Conservation (phyloP, 92 coral and sea anemone genomes). For the Diadumene lineata region DNA sequence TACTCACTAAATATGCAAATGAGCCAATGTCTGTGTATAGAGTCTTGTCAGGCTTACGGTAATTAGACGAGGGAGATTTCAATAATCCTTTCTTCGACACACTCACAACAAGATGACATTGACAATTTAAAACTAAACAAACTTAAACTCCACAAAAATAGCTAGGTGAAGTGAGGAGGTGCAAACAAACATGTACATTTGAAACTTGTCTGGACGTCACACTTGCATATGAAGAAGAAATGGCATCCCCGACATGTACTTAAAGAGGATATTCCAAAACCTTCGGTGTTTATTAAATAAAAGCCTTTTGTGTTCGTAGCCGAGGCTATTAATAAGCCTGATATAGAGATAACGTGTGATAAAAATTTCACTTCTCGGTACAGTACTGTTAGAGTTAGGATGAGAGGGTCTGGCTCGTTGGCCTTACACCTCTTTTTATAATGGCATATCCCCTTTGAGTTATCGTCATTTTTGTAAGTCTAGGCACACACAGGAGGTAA, state of each 20-base stretch:
- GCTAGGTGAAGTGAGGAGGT: not conserved
- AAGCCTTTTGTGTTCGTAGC: conserved; percentile 6
- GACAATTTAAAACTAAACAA: not conserved
- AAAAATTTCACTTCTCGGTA: not conserved
- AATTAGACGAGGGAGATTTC: not conserved
- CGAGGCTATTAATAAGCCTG: conserved; percentile 1
- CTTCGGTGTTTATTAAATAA: not conserved
- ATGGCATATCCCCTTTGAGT: not conserved
- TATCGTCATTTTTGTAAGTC: not conserved
- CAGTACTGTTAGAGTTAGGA: not conserved
- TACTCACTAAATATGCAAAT: conserved; percentile 29
- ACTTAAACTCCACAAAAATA: not conserved
- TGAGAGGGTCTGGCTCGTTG: not conserved
- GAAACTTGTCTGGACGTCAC: not conserved
- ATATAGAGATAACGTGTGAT: not conserved
- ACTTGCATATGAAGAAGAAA: not conserved
- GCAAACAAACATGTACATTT: not conserved
- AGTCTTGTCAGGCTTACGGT: not conserved
- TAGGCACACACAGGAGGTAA: not conserved
- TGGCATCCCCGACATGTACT: not conserved
- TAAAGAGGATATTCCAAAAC: conserved; percentile 16
- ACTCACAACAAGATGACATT: conserved; percentile 2
- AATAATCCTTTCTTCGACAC: not conserved
- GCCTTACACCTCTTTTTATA: not conserved
- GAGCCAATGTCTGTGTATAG: conserved; percentile 12